Conservation (phyloP, 2,113 vertebrate species). For the Zosterops lateralis region DNA sequence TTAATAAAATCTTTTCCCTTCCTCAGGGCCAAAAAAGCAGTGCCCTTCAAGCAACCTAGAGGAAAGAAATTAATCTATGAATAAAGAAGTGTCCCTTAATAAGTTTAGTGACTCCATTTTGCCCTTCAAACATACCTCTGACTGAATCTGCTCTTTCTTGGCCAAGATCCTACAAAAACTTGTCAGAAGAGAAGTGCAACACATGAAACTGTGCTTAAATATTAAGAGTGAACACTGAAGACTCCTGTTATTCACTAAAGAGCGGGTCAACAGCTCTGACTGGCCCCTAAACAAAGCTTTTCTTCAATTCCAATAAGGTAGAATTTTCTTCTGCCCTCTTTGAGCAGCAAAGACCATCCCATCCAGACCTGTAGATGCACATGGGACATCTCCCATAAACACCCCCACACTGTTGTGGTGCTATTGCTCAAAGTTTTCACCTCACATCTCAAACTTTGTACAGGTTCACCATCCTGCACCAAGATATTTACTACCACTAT, state of each 20-base stretch:
- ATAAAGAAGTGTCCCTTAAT: not conserved
- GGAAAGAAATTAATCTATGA: not conserved
- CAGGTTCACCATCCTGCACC: not conserved
- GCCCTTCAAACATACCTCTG: not conserved
- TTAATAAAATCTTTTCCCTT: not conserved
- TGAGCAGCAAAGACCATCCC: not conserved
- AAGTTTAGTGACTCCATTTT: not conserved
- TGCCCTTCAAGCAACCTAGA: not conserved
- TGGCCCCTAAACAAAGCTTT: not conserved
- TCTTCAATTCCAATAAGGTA: not conserved
- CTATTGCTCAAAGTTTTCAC: not conserved
- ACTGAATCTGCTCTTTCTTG: not conserved
- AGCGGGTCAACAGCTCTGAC: not conserved
- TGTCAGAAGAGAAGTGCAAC: not conserved
- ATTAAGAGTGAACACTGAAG: not conserved
- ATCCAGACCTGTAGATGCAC: not conserved
- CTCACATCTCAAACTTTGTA: not conserved
- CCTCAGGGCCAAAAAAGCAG: not conserved
- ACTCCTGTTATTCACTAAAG: not conserved
- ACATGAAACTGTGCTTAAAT: not conserved
- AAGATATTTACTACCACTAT: not conserved
- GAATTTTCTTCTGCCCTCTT: not conserved
- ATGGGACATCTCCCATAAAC: not conserved
- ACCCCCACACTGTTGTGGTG: rapidly evolving
- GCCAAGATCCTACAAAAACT: not conserved